A percentile compares a stretch with the other conserved stretches of the same genome.
Conservation (phyloP, 2,797 vertebrate species). For the Gorsachius magnificus region DNA sequence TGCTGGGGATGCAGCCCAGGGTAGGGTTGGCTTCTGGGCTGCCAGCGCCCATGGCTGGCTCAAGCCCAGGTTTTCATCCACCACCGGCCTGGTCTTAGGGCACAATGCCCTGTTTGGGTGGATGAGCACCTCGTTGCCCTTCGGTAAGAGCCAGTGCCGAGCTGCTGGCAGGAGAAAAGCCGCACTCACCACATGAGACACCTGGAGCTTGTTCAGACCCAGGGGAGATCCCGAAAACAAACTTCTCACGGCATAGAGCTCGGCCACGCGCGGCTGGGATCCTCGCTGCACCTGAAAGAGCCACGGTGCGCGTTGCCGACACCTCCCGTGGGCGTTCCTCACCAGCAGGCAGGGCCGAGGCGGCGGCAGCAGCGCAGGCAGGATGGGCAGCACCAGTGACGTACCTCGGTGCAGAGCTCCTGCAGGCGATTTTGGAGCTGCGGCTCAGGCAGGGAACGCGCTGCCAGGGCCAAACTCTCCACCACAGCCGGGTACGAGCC, state of each 20-base stretch:
- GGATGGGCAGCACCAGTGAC: no score
- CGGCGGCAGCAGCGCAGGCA: no score
- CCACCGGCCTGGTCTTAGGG: fast-evolving
- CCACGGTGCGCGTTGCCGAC: fast-evolving
- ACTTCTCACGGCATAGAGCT: slow-evolving; percentile 80
- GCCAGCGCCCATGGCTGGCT: fast-evolving
- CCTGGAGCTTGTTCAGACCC: slow-evolving; percentile 75
- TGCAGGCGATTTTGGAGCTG: slow-evolving; percentile 72
- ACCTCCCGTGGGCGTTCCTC: fast-evolving
- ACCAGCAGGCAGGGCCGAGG: neutral
- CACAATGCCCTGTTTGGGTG: fast-evolving
- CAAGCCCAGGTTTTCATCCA: fast-evolving
- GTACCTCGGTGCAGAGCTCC: slow-evolving; percentile 78
- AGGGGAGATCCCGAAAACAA: slow-evolving; percentile 83
- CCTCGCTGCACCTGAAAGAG: slow-evolving; percentile 80
- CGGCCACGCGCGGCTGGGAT: slow-evolving; percentile 75
- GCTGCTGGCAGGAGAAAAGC: neutral
- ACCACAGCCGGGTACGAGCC: slow-evolving; percentile 75
- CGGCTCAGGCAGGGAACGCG: slow-evolving; percentile 61
- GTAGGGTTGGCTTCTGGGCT: neutral
- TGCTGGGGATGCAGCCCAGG: neutral
- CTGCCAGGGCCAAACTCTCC: slow-evolving; percentile 61
- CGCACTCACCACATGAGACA: slow-evolving; percentile 82
- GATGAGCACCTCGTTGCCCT: neutral
- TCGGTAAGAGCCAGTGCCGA: neutral